These are phyloP conservation scores for Porites divaricata DNA, from an alignment of 92 coral and sea anemone species.

Conservation along the genomic window DNA sequence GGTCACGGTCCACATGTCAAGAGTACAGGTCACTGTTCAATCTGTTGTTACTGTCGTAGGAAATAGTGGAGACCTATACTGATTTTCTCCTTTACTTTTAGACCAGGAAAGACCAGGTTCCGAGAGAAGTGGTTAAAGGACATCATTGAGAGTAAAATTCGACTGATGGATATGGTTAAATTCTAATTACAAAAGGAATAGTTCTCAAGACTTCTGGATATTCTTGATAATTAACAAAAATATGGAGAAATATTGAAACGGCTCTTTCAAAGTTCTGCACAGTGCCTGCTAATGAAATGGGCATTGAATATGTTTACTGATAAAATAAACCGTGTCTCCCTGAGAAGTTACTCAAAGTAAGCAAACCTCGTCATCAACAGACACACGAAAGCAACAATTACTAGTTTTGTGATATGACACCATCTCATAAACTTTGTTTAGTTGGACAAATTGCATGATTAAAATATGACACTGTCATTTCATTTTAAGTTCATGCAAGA, in stretches of 20 bases:
- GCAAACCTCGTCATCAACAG: too few species aligned
- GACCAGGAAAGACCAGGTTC: slow-evolving; percentile 94
- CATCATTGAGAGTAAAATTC: slow-evolving; percentile 91
- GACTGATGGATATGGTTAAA: slow-evolving; percentile 78
- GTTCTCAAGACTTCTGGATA: not conserved
- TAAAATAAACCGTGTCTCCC: too few species aligned
- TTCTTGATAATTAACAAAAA: not conserved
- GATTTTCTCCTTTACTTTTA: slow-evolving; percentile 10
- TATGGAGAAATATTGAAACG: not conserved
- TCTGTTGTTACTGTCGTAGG: too few species aligned
- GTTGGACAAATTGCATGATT: too few species aligned
- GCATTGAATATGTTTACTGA: not conserved
- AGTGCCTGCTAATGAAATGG: not conserved
- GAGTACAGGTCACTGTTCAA: too few species aligned
- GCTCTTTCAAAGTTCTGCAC: not conserved
- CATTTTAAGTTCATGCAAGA: too few species aligned
- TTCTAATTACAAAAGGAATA: slow-evolving; percentile 53
- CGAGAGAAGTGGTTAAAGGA: slow-evolving; percentile 97
- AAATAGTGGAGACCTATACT: not conserved
- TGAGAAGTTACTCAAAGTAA: too few species aligned
- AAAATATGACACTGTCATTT: too few species aligned
- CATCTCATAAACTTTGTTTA: too few species aligned
- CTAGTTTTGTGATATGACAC: too few species aligned
- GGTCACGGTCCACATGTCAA: too few species aligned
- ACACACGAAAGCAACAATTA: too few species aligned